These are phyloP conservation scores for Rhingia rostrata DNA, from an alignment of 2,888 invertebrate genomes.

Conservation along the genomic window DNA sequence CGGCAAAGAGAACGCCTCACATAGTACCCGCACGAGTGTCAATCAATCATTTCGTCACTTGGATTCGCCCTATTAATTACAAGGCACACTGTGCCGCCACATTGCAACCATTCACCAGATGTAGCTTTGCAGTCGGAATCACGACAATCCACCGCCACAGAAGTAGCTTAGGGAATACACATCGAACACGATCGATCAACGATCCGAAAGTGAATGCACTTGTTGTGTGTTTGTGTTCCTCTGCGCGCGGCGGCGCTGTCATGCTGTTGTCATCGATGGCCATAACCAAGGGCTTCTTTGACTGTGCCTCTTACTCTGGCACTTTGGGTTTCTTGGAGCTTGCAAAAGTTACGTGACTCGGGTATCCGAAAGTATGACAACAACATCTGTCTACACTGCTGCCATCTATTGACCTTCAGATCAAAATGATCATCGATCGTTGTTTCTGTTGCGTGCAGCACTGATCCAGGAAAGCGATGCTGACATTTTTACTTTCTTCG, in stretches of 20 bases:
- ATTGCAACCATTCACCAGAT: constrained; percentile 46
- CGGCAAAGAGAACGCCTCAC: constrained; percentile 28
- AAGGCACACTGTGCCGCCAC: constrained; percentile 25
- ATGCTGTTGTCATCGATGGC: not conserved
- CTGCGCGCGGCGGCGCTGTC: not conserved
- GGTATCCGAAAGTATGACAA: constrained; percentile 50
- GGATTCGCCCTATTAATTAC: constrained; percentile 70
- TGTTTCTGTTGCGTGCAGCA: not conserved
- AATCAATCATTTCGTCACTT: constrained; percentile 73
- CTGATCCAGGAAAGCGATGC: constrained; percentile 67
- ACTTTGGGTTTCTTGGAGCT: not conserved
- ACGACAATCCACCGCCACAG: not conserved
- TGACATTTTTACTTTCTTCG: constrained; percentile 69
- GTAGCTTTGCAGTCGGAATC: constrained; percentile 27
- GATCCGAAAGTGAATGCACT: constrained; percentile 65
- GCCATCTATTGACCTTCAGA: constrained; percentile 72
- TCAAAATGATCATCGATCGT: constrained; percentile 20
- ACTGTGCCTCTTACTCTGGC: constrained; percentile 45
- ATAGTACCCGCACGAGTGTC: constrained; percentile 66
- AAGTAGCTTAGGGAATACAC: constrained; percentile 11
- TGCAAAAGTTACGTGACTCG: constrained; percentile 57
- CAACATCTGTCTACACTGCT: constrained; percentile 54
- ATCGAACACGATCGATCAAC: constrained; percentile 47
- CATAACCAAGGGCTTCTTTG: constrained; percentile 56
- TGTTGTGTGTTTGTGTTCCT: constrained; percentile 23